Conservation (phyloP, 2,888 invertebrate species). For the Thereva unica region DNA sequence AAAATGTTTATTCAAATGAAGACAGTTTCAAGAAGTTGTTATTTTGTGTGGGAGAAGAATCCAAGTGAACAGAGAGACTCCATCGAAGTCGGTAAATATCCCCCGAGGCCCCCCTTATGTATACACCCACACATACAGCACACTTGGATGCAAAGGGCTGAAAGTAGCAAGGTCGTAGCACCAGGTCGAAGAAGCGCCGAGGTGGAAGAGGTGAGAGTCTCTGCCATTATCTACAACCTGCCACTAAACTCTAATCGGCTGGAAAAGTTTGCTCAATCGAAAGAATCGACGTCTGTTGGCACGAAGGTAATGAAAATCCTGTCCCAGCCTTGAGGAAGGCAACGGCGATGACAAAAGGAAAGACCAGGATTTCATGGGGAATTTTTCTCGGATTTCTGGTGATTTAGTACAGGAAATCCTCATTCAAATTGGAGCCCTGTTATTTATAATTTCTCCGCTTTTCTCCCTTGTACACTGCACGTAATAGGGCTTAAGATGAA, state of each 20-base stretch:
- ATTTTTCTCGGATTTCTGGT: too few relatives aligned
- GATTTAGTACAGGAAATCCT: too few relatives aligned
- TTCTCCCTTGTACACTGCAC: too few relatives aligned
- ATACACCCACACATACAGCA: constrained; percentile 4
- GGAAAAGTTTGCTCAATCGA: constrained; percentile 35
- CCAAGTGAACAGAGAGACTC: neutral
- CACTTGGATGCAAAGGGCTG: neutral
- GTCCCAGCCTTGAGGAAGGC: too few relatives aligned
- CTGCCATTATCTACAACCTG: constrained; percentile 22
- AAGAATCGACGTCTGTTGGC: constrained; percentile 31
- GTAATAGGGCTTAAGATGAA: too few relatives aligned
- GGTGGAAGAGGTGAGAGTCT: constrained; percentile 23
- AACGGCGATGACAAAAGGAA: too few relatives aligned
- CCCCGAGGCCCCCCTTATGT: too few relatives aligned
- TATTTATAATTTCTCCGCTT: too few relatives aligned
- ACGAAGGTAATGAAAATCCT: constrained; percentile 29
- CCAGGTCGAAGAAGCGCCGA: neutral
- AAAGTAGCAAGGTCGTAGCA: too few relatives aligned
- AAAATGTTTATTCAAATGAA: constrained; percentile 33
- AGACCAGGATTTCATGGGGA: too few relatives aligned
- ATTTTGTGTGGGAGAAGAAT: constrained; percentile 1
- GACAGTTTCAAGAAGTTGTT: constrained; percentile 13
- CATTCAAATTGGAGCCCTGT: too few relatives aligned
- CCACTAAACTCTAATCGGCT: constrained; percentile 21
- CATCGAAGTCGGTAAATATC: constrained; percentile 8